Base-by-base conservation (phyloP, 64 coral and sea anemone genomes). In the Pachyseris speciosa region DNA sequence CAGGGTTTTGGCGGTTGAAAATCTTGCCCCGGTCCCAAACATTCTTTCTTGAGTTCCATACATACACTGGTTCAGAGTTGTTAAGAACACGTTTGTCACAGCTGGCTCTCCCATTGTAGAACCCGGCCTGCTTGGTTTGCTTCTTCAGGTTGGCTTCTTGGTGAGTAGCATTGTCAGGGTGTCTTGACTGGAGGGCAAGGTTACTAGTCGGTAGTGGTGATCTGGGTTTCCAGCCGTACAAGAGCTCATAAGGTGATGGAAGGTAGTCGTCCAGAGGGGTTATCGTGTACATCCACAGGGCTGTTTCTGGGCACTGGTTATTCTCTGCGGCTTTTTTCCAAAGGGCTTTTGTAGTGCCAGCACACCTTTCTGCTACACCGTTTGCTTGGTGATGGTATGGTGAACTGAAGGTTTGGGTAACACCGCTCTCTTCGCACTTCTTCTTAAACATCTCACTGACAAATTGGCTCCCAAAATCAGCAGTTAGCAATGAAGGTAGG, bases 341-440 rank as follows among this genome's bases (percentile, higher is more conserved):
- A 24, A 91, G 47, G 2, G 44, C 70, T 61, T 90, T 95, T 26
- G 67, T 76, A 16, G 32, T 84, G 30, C 93, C 93, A 51, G 85
- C 43, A 29, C 25, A 20, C 59, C 45, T 67, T 40, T 94, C 86
- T 27, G 86, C 87, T 22, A 90, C 29, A 34, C 93, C 40, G 39
- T 90, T 94, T 29, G 87, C 66, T 47, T 94, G 93, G 43, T 94
- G 93, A 69, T 89, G 77, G 17, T 94, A 88, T 42, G 93, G 86
- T 44, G 78, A 94, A 77, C 93, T 94, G 33, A 89, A 89, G 0
- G 38, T 33, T 60, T 89, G 37, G 37, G 71, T 87, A 19, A 95
- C 91, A 47, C 41, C 31, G 37, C 79, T 80, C 63, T 87, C 26
- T 87, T 95, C 45, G n/a, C 87, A 86, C 27, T 79, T 95, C 22